Evolutionary conservation across 2,113 vertebrate species (phyloP), one percentile per base, ranked within the genome.

Genomic region (Brachyistius frenatus): DNA sequence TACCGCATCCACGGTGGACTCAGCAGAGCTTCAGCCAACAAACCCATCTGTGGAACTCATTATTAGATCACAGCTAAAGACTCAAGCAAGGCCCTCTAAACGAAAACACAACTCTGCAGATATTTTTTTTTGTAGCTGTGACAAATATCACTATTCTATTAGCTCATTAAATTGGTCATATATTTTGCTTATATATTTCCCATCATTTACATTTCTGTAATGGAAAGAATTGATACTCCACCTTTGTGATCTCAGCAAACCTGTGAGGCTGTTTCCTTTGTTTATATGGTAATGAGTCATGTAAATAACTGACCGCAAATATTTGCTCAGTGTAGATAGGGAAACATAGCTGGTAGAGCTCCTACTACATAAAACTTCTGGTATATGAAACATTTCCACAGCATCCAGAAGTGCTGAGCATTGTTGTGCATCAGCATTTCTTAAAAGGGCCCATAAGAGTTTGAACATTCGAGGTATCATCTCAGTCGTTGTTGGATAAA

Each of bases 21-120:
- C 89, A 81, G 88, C 88, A 81, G 86, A 89, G 88, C 76, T 73
- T 46, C 82, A 85, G 93, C 93, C 92, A 92, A 91, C 84, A 80
- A 84, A 83, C 90, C 93, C 91, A 93, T 94, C 94, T 94, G 94
- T 89, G 86, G 81, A 88, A 86, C 69, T 92, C 92, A 91, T 93
- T 93, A 92, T 93, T 91, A 88, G 87, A 91, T 86, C 76, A 71
- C 79, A 70, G 78, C 86, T 91, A 90, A 92, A 86, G 86, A 91
- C 87, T 89, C 82, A 76, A 87, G 80, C 84, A 85, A 87, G 88
- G 84, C 66, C 86, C 82, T 88, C 73, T 57, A 69, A 71, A 53
- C 46, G 72, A 60, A 84, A 80, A 58, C 70, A 56, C 69, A 63
- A 61, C 62, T 66, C 31, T 74, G 61, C 75, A 71, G 60, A 71